Base-by-base conservation (phyloP, 2,888 invertebrate species). In the Chrysina gloriosa region DNA sequence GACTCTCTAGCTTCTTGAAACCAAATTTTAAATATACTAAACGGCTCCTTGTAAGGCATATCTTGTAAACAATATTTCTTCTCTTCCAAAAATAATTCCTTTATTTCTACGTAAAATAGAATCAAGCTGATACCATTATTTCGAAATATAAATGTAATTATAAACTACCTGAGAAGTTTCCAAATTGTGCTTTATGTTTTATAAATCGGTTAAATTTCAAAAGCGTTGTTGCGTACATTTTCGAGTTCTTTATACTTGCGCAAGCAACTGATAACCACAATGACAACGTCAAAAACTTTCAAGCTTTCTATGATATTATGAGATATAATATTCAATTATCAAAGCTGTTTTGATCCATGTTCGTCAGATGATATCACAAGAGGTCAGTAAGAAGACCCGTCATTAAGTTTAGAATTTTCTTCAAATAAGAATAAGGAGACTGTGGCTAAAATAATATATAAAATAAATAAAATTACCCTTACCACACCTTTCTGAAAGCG, bases 31-130 rank as follows among this genome's bases (percentile, higher is more conserved):
- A 68, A 68, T 52, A 68, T 63, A 2, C 86, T 86, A 76, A 93
- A 87, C 0, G 96, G 96, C 78, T 96, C 93, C 77, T 91, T 92
- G 0, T 90, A 86, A 3, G 87, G 87, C 47, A 96, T 85, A 77
- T 91, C 87, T 69, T 89, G 86, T 79, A 66, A 58, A 9, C 34
- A 23, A n/a, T 66, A 66, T 6, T 16, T 45, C 4, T 66, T 66
- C 36, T 66, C 45, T 11, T 34, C 45, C 11, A 45, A 23, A 34
- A 66, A 66, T n/a, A 66, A 34, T n/a, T 66, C 47, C 23, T 47
- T 66, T 23, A 66, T 6, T 25, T 42, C 58, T 58, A n/a, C n/a
- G 27, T 16, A 48, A 16, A 27, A n/a, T 11, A 11, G 3, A 3
- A n/a, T 1, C 1, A 48, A 48, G 4, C 36, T 36, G 0, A 23